Evolutionary conservation across 2,113 vertebrate genomes (phyloP).

Genomic region (Bostrychus sinensis): DNA sequence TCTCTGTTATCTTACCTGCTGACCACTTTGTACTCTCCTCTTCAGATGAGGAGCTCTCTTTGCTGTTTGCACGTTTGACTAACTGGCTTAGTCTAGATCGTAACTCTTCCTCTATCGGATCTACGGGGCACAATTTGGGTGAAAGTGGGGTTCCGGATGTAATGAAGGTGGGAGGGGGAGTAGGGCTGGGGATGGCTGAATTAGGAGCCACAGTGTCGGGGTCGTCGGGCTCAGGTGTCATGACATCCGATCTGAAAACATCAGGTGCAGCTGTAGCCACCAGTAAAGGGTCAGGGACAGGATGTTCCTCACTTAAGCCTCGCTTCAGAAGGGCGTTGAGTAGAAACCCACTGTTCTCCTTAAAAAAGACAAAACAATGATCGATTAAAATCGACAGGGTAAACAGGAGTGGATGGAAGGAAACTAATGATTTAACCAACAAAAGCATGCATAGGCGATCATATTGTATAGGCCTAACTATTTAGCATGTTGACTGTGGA

Average conservation of each 20-base stretch:
- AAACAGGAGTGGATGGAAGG: too few species aligned
- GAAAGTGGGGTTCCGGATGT: slow-evolving; percentile 42
- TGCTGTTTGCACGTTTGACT: slow-evolving; percentile 82
- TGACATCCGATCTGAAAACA: slow-evolving; percentile 47
- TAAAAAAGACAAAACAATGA: slow-evolving; percentile 7
- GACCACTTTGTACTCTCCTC: slow-evolving; percentile 74
- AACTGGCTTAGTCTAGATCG: slow-evolving; percentile 81
- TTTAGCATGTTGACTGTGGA: too few species aligned
- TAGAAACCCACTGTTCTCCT: slow-evolving; percentile 74
- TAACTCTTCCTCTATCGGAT: slow-evolving; percentile 76
- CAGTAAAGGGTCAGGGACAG: slow-evolving; percentile 30
- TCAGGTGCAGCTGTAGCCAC: slow-evolving; percentile 34
- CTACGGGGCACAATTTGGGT: slow-evolving; percentile 20
- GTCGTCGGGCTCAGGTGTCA: slow-evolving; percentile 60
- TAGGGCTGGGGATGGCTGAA: slow-evolving; percentile 32
- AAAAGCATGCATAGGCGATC: too few species aligned
- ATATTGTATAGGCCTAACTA: too few species aligned
- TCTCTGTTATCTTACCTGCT: slow-evolving; percentile 62
- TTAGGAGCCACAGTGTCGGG: slow-evolving; percentile 57
- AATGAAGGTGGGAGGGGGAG: slow-evolving; percentile 56
- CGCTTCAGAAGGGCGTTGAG: slow-evolving; percentile 72
- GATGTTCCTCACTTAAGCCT: slow-evolving; percentile 66
- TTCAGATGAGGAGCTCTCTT: slow-evolving; percentile 82
- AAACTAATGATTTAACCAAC: too few species aligned
- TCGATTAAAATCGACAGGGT: not conserved